Conservation (phyloP, 2,113 vertebrate species). For the Melanostigma gelatinosum region DNA sequence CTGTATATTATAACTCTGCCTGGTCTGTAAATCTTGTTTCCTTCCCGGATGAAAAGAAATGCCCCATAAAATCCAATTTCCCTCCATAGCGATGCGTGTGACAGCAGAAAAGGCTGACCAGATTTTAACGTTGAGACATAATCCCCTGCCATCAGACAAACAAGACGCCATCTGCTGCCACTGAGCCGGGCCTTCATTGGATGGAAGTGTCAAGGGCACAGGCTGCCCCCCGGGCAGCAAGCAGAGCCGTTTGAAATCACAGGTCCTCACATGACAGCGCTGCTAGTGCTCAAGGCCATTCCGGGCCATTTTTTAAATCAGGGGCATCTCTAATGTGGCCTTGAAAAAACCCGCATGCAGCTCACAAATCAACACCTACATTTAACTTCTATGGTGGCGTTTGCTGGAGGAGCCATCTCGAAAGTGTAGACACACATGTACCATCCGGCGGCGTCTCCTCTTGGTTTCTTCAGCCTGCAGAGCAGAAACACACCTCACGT, state of each 20-base stretch:
- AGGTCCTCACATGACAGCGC: slow-evolving; percentile 54
- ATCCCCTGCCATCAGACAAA: slow-evolving; percentile 79
- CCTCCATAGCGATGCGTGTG: slow-evolving; percentile 36
- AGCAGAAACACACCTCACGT: slow-evolving; percentile 64
- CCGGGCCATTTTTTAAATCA: slow-evolving; percentile 37
- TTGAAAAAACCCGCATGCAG: neutral
- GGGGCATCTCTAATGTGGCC: slow-evolving; percentile 38
- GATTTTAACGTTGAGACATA: slow-evolving; percentile 75
- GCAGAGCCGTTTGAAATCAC: slow-evolving; percentile 54
- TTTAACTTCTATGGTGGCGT: slow-evolving; percentile 96
- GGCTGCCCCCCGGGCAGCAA: slow-evolving; percentile 55
- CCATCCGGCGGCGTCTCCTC: slow-evolving; percentile 90
- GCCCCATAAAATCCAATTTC: slow-evolving; percentile 49
- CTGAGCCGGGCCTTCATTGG: slow-evolving; percentile 72
- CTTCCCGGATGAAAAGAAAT: neutral
- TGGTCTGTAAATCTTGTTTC: neutral
- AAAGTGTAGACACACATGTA: slow-evolving; percentile 96
- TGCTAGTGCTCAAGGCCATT: slow-evolving; percentile 48
- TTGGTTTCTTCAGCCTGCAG: slow-evolving; percentile 89
- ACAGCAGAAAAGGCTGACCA: slow-evolving; percentile 70
- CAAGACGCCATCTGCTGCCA: slow-evolving; percentile 84
- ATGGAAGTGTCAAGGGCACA: slow-evolving; percentile 74
- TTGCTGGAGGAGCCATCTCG: slow-evolving; percentile 83
- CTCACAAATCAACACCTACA: slow-evolving; percentile 83
- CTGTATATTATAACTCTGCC: slow-evolving; percentile 4